Evolutionary conservation across 1,140 invertebrate species (phyloP).

Genomic region (Aphelinus certus): DNA sequence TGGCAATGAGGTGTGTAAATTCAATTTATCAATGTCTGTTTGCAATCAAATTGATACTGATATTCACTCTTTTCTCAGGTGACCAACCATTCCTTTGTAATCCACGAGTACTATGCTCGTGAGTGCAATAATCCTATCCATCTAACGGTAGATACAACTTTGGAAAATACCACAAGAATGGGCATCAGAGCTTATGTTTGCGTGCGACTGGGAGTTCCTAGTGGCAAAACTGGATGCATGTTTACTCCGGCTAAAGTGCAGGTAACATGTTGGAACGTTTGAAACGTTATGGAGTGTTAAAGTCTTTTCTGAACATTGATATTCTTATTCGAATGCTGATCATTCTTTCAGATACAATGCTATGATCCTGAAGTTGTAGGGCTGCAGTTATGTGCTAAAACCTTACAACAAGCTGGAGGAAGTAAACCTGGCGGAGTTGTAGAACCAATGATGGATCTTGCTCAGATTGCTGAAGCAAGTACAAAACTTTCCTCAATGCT

Average conservation of each 20-base stretch:
- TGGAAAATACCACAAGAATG: slow-evolving; percentile 81
- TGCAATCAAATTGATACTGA: background rate
- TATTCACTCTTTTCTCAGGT: slow-evolving; percentile 65
- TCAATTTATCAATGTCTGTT: background rate
- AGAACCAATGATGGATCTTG: slow-evolving; percentile 85
- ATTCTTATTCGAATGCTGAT: background rate
- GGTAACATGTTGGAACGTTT: slow-evolving; percentile 43
- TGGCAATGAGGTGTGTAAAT: slow-evolving; percentile 76
- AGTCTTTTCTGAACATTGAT: too few species aligned
- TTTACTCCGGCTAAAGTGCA: slow-evolving; percentile 92
- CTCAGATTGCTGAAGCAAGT: slow-evolving; percentile 86
- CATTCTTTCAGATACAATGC: slow-evolving; percentile 69
- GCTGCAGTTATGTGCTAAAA: slow-evolving; percentile 81
- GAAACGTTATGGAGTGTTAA: background rate
- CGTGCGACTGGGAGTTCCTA: slow-evolving; percentile 75
- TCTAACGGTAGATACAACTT: slow-evolving; percentile 91
- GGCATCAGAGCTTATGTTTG: slow-evolving; percentile 91
- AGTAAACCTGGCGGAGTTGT: slow-evolving; percentile 69
- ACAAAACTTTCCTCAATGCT: slow-evolving; percentile 79
- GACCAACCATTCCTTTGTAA: slow-evolving; percentile 94
- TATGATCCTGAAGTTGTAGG: slow-evolving; percentile 92
- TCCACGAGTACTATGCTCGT: slow-evolving; percentile 96
- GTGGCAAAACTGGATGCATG: slow-evolving; percentile 93
- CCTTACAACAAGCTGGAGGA: slow-evolving; percentile 62
- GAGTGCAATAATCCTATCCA: slow-evolving; percentile 95